Evolutionary conservation across 1,140 invertebrate genomes (phyloP).

Genomic region (honey bee (Apis mellifera)): DNA sequence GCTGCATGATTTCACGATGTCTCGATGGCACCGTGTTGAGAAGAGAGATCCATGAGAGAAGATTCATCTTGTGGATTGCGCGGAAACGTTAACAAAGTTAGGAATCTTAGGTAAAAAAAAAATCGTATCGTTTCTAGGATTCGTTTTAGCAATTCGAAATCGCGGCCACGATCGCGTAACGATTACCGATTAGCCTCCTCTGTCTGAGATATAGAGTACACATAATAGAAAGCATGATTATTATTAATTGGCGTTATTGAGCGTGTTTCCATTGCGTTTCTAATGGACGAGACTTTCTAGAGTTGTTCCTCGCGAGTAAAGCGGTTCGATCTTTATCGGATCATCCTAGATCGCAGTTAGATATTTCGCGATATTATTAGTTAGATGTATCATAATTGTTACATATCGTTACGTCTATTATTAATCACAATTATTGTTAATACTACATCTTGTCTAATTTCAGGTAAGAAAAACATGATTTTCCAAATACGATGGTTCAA

Average conservation of each 20-base stretch:
- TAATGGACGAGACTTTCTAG: constrained; percentile 15
- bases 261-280: constrained; percentile 13
- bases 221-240: constrained; percentile 26
- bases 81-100: neutral
- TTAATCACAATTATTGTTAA: neutral
- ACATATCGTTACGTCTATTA: neutral
- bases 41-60: neutral
- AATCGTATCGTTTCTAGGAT: neutral
- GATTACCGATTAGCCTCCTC: constrained; percentile 12
- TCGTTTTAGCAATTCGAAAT: neutral
- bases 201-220: neutral
- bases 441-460: constrained; percentile 2
- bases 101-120: too few species aligned
- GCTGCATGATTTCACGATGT: constrained; percentile 28
- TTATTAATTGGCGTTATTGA: constrained; percentile 31
- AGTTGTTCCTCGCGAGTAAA: too few species aligned
- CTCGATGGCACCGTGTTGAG: neutral
- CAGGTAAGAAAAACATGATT: constrained; percentile 33
- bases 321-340: constrained; percentile 2
- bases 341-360: neutral
- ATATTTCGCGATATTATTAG: neutral
- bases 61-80: neutral
- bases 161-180: constrained; percentile 11
- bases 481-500: neutral
- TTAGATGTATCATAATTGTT: neutral